Evolutionary conservation across 2,797 vertebrate species (phyloP).

Genomic region (Falco biarmicus): DNA sequence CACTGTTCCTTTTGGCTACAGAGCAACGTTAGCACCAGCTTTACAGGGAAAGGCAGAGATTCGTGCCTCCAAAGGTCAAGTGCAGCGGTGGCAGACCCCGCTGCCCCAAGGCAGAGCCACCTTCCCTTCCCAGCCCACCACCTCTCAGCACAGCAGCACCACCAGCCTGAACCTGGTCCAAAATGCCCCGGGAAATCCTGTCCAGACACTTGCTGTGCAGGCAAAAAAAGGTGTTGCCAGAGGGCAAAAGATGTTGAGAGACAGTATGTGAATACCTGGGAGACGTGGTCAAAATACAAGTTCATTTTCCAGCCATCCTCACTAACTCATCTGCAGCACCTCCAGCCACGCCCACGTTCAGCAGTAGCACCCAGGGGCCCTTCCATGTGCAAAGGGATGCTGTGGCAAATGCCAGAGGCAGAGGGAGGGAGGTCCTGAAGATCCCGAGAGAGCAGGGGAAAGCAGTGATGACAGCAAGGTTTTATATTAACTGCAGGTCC

Average conservation of each 20-base stretch:
- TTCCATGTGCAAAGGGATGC: neutral
- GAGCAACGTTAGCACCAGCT: neutral
- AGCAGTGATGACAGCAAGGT: neutral
- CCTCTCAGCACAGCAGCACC: neutral
- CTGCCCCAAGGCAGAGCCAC: neutral
- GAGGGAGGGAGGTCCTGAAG: neutral
- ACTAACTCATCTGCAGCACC: neutral
- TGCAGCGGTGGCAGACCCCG: neutral
- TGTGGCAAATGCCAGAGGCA: neutral
- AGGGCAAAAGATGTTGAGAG: neutral
- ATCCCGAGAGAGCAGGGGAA: accelerated
- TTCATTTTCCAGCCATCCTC: neutral
- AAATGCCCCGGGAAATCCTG: neutral
- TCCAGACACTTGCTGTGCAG: neutral
- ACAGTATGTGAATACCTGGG: neutral
- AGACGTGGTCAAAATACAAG: neutral
- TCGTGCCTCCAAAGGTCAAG: neutral
- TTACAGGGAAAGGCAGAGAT: neutral
- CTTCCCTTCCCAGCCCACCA: neutral
- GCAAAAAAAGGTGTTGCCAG: neutral
- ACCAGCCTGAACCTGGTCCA: accelerated
- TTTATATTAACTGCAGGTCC: neutral
- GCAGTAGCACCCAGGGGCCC: neutral
- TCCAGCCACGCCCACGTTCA: accelerated
- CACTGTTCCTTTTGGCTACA: neutral